Percentiles rank a stretch among this genome's conserved stretches.
These are phyloP conservation scores for Catocala fraxini DNA, from an alignment of 2,888 invertebrate genomes.

Conservation along the genomic window DNA sequence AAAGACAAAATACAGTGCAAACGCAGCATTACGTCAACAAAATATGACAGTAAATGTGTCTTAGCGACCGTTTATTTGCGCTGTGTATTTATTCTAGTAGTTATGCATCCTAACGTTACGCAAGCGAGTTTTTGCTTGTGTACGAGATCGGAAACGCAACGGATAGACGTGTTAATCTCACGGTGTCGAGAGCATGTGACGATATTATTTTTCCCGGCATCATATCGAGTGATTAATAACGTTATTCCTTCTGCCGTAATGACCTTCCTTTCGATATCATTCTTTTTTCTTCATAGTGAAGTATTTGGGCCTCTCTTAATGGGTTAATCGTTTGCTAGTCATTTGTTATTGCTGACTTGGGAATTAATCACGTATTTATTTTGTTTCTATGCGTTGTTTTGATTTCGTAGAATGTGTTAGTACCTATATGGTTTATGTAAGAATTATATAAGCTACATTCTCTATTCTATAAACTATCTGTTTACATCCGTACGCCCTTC, in stretches of 20 bases:
- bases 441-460: too few relatives aligned
- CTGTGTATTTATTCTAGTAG: conserved; percentile 23
- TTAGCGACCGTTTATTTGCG: conserved; percentile 29
- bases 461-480: too few relatives aligned
- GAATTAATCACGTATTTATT: conserved; percentile 34
- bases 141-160: conserved; percentile 59
- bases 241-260: conserved; percentile 76
- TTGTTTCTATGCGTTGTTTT: not conserved
- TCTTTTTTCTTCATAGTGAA: conserved; percentile 58
- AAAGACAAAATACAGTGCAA: not conserved
- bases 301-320: conserved; percentile 63
- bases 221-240: conserved; percentile 85
- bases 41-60: conserved; percentile 4
- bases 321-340: conserved; percentile 57
- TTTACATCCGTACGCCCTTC: too few relatives aligned
- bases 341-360: conserved; percentile 33
- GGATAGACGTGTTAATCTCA: conserved; percentile 82
- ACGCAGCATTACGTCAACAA: not conserved
- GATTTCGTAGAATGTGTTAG: too few relatives aligned
- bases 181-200: conserved; percentile 83
- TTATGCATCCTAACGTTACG: conserved; percentile 37
- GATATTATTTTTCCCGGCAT: conserved; percentile 83
- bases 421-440: too few relatives aligned
- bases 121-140: conserved; percentile 50
- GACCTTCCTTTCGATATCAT: conserved; percentile 70